Conservation (phyloP, 2,113 vertebrate genomes). For the Vulpes ferrilata region DNA sequence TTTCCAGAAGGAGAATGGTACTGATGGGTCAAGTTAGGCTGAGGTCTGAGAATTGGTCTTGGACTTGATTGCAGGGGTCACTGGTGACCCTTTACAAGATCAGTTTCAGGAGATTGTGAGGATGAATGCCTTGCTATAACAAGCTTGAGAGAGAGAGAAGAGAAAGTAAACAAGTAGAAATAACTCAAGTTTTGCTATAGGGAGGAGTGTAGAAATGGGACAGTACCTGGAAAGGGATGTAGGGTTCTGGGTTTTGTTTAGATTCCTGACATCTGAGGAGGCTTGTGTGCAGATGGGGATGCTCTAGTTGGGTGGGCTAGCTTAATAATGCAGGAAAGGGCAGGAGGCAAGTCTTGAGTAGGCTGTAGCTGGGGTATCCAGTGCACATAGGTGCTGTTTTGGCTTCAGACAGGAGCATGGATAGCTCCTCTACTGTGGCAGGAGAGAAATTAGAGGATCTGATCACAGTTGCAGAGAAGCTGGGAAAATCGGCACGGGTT, state of each 20-base stretch:
- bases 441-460: neutral
- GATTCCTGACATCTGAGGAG: neutral
- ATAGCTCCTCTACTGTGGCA: neutral
- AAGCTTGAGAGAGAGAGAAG: neutral
- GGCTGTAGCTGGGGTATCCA: neutral
- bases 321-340: neutral
- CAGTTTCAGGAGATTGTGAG: neutral
- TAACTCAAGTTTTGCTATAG: neutral
- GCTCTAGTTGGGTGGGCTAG: neutral
- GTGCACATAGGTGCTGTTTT: neutral
- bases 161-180: neutral
- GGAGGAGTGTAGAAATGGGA: neutral
- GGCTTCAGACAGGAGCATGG: neutral
- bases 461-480: neutral
- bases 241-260: neutral
- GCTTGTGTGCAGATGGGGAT: neutral
- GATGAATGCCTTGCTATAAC: neutral
- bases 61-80: neutral
- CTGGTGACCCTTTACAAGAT: neutral
- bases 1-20: neutral
- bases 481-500: neutral
- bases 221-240: neutral
- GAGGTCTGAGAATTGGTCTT: slow-evolving; percentile 22
- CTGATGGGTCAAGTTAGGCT: neutral
- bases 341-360: neutral